phyloP scores from a whole-genome alignment of 2,888 invertebrate species.

The Phalangium opilio region DNA sequence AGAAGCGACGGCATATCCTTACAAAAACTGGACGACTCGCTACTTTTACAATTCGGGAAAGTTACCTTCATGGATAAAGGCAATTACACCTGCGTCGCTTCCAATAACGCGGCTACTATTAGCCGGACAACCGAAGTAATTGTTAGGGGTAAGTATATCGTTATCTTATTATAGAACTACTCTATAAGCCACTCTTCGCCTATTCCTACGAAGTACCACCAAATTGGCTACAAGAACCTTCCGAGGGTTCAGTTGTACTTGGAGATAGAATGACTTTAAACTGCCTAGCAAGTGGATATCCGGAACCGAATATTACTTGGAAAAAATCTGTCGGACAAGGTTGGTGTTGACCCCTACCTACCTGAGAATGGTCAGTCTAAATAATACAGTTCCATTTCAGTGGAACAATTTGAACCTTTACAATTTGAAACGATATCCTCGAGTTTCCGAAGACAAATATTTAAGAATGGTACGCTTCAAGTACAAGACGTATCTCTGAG shows the following conservation, averaged over 20 bases:
- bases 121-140: conserved; percentile 26
- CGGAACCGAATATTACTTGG: not conserved
- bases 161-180: no score
- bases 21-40: conserved; percentile 28
- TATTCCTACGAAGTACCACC: no score
- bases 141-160: conserved; percentile 30
- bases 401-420: not conserved
- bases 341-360: no score
- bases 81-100: conserved; percentile 31
- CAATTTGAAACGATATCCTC: conserved; percentile 10
- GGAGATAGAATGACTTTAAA: not conserved
- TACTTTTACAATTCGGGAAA: conserved; percentile 28
- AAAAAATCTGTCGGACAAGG: not conserved
- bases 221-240: not conserved
- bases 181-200: no score
- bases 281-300: not conserved
- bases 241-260: not conserved
- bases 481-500: conserved; percentile 18
- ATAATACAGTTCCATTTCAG: no score
- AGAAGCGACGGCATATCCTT: conserved; percentile 18
- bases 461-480: conserved; percentile 19
- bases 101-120: conserved; percentile 20
- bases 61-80: conserved; percentile 27
- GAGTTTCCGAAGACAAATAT: conserved; percentile 16
- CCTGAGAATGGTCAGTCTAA: no score